Base-by-base conservation (phyloP, 2,797 vertebrate genomes). In the Sebastes nivosus region DNA sequence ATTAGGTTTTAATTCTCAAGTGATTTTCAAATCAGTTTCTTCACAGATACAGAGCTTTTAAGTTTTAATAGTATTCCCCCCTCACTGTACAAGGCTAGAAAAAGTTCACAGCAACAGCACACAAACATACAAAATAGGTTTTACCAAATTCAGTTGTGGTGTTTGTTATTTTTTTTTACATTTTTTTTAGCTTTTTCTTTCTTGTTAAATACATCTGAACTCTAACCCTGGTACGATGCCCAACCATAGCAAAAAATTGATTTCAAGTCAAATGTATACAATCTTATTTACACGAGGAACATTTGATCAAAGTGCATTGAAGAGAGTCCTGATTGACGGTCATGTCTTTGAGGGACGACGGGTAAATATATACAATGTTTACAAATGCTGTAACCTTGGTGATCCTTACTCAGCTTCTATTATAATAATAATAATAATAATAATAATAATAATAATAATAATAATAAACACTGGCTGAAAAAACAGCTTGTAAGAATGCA, bases 41-140 rank as follows among this genome's bases (percentile, higher is more conserved):
- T 94, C 85, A 94, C 93, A 92, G 89, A 90, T 92, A 93, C 92
- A 95, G 92, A 93, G 88, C 81, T 86, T 87, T 79, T 16, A 77
- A 11, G 14, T 87, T 83, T 75, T 67, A 76, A 70, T 80, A 32
- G 22, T 71, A 59, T 69, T 27, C 52, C 80, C 75, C 67, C 81
- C 68, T 85, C 83, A 89, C 91, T 95, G 94, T 95, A 95, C 94
- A 95, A 92, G 90, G 92, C 93, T 96, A 96, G 93, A 96, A 96
- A 94, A 96, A 93, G 87, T 87, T 92, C 94, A 96, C 95, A 93
- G 93, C 93, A 93, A 96, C 94, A 86, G 92, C 95, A 96, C 97
- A 98, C 93, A 98, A 97, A 99, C 97, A 97, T 96, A 98, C 95
- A 99, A 98, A 97, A 99, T 97, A 96, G 93, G 95, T 97, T 25